Percentiles rank a stretch among this genome's conserved stretches.
Evolutionary conservation across 2,888 invertebrate species (phyloP).

Genomic region (Arenicola marina): DNA sequence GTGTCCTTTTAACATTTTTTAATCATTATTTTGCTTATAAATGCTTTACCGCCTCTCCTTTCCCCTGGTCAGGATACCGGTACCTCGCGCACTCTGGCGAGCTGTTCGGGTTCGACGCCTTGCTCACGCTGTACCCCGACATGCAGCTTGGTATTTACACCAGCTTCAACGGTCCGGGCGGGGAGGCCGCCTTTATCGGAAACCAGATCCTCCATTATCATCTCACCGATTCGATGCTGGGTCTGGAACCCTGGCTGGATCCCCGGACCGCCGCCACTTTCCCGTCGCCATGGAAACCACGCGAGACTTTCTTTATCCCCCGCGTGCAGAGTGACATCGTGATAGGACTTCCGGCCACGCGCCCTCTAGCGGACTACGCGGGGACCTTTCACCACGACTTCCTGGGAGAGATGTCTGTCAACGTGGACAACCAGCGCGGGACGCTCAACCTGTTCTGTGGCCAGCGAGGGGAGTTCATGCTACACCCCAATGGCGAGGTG

Average conservation of each 20-base stretch:
- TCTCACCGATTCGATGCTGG: constrained; percentile 2
- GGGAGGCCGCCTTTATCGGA: constrained; percentile 3
- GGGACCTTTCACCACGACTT: constrained; percentile 6
- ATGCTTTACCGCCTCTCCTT: too few species aligned
- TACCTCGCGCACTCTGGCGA: constrained; percentile 53
- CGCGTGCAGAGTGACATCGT: not conserved
- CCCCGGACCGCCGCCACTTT: not conserved
- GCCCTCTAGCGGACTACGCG: constrained; percentile 3
- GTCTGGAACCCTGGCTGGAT: not conserved
- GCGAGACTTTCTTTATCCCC: not conserved
- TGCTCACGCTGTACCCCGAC: constrained; percentile 51
- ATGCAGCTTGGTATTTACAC: constrained; percentile 46
- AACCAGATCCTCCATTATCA: constrained; percentile 4
- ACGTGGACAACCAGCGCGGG: not conserved
- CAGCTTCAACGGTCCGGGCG: constrained; percentile 46
- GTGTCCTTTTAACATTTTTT: not conserved
- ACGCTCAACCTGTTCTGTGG: not conserved
- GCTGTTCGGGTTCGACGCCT: constrained; percentile 47
- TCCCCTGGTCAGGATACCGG: constrained; percentile 34
- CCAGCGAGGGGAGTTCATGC: not conserved
- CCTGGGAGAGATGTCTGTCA: constrained; percentile 5
- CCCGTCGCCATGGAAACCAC: constrained; percentile 10
- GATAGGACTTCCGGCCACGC: not conserved
- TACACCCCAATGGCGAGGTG: constrained; percentile 9
- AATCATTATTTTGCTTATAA: not conserved